Evolutionary conservation across 2,113 vertebrate genomes (phyloP).

Genomic region (Rhipidura dahli): DNA sequence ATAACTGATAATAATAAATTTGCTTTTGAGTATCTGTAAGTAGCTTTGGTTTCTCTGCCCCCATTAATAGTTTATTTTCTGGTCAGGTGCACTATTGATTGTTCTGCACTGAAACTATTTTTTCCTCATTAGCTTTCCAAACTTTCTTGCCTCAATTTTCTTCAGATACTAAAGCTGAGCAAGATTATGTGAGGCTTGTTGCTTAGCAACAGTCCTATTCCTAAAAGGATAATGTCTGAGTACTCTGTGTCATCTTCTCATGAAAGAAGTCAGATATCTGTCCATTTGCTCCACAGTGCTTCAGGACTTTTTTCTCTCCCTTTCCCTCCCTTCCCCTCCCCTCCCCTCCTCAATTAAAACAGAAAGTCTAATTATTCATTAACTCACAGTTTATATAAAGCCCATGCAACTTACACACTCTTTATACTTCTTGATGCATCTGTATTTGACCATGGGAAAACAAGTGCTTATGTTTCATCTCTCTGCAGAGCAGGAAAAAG

Average conservation of each 20-base stretch:
- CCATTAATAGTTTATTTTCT: constrained; percentile 72
- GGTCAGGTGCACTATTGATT: constrained; percentile 70
- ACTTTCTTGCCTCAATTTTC: constrained; percentile 72
- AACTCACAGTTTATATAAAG: not conserved
- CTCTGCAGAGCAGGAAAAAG: not conserved
- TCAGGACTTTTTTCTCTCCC: not conserved
- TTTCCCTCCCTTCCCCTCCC: accelerated
- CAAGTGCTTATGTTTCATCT: not conserved
- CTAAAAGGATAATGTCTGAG: constrained; percentile 29
- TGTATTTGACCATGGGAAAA: not conserved
- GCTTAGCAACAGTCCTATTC: constrained; percentile 71
- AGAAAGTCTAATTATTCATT: not conserved
- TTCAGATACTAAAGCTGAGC: constrained; percentile 57
- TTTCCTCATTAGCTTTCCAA: constrained; percentile 74
- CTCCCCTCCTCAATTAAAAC: not conserved
- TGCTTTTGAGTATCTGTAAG: constrained; percentile 50
- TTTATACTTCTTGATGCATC: not conserved
- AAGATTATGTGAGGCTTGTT: constrained; percentile 67
- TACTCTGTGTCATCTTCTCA: not conserved
- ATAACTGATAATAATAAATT: constrained; percentile 54
- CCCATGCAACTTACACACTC: not conserved
- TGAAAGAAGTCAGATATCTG: constrained; percentile 4
- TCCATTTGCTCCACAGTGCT: not conserved
- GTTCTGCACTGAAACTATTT: constrained; percentile 60
- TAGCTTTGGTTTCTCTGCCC: constrained; percentile 27